Percentiles rank a stretch among this genome's conserved stretches.
Evolutionary conservation across 2,113 vertebrate genomes (phyloP).

Genomic region (Trinectes maculatus): DNA sequence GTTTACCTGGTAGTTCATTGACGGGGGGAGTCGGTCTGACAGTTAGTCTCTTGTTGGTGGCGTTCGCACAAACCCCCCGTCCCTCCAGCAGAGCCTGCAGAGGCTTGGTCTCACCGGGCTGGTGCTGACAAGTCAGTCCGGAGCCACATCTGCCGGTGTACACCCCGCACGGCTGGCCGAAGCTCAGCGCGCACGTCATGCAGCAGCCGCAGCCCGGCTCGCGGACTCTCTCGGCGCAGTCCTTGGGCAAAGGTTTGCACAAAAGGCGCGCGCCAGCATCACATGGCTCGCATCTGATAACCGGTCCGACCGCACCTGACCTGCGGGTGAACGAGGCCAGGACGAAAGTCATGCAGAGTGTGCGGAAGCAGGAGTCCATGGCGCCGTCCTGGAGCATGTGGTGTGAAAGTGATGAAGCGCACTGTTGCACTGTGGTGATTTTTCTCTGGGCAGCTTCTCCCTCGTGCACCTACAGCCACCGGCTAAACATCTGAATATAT

Average conservation of each 20-base stretch:
- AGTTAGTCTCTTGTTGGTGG: slow-evolving; percentile 58
- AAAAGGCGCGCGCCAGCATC: slow-evolving; percentile 83
- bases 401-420: slow-evolving; percentile 35
- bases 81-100: slow-evolving; percentile 91
- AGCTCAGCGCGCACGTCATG: slow-evolving; percentile 87
- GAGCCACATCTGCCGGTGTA: slow-evolving; percentile 91
- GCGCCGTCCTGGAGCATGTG: slow-evolving; percentile 13
- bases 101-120: slow-evolving; percentile 83
- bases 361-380: slow-evolving; percentile 82
- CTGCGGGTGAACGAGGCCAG: slow-evolving; percentile 72
- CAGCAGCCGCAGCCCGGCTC: slow-evolving; percentile 96
- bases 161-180: slow-evolving; percentile 87
- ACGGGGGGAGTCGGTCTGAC: slow-evolving; percentile 63
- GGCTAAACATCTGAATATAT: slow-evolving; percentile 85
- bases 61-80: slow-evolving; percentile 87
- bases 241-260: slow-evolving; percentile 85
- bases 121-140: slow-evolving; percentile 85
- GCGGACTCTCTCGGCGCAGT: slow-evolving; percentile 87
- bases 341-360: slow-evolving; percentile 80
- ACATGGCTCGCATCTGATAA: slow-evolving; percentile 91
- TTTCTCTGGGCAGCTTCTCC: slow-evolving; percentile 58
- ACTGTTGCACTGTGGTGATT: slow-evolving; percentile 22
- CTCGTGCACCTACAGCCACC: slow-evolving; percentile 74
- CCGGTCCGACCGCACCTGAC: slow-evolving; percentile 82
- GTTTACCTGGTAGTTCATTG: slow-evolving; percentile 81